Conservation (phyloP, 2,113 vertebrate species). For the Apodemus speciosus region DNA sequence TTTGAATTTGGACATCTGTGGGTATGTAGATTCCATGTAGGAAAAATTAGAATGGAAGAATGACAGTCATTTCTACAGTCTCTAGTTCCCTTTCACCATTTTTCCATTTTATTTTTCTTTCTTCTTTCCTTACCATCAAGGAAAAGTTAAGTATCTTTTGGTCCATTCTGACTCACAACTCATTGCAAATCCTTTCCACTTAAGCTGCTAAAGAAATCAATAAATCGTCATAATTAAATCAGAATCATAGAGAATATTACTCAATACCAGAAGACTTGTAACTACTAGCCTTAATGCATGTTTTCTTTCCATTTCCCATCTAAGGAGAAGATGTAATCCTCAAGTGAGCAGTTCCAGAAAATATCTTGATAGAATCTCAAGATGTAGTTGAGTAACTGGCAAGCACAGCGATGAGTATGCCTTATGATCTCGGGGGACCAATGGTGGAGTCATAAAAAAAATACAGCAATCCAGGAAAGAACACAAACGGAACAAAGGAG, state of each 20-base stretch:
- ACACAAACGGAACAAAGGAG: neutral
- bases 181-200: slow-evolving; percentile 47
- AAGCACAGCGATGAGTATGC: neutral
- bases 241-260: slow-evolving; percentile 59
- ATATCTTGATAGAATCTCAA: slow-evolving; percentile 69
- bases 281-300: slow-evolving; percentile 9
- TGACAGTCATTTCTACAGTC: neutral
- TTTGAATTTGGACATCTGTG: neutral
- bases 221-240: slow-evolving; percentile 74
- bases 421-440: slow-evolving; percentile 31
- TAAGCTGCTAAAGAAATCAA: slow-evolving; percentile 62
- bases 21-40: neutral
- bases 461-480: slow-evolving; percentile 44
- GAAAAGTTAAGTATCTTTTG: slow-evolving; percentile 5
- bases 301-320: slow-evolving; percentile 46
- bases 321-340: slow-evolving; percentile 48
- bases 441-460: slow-evolving; percentile 19
- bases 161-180: slow-evolving; percentile 55
- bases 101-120: neutral
- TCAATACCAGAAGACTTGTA: slow-evolving; percentile 61
- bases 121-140: neutral
- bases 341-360: slow-evolving; percentile 63
- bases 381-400: slow-evolving; percentile 54
- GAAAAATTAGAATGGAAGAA: neutral
- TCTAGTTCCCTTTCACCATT: neutral